Base-by-base conservation (phyloP, 2,113 vertebrate species). In the Albula goreensis region DNA sequence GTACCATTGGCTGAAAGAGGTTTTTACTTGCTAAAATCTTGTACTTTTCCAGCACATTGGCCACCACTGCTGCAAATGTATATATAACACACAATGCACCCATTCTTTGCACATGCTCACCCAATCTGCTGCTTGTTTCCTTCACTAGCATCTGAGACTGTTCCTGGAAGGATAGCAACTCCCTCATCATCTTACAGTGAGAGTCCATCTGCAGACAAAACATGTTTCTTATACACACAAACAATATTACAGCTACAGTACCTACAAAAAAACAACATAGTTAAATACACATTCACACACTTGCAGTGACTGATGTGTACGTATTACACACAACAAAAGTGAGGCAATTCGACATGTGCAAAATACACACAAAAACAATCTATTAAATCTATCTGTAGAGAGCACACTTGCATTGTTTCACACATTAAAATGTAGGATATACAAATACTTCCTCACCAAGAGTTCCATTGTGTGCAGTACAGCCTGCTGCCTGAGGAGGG, bases 41-140 rank as follows among this genome's bases (percentile, higher is more conserved):
- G 31, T 41, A 41, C 31, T 41, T 41, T 41, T 41, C 31, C 31
- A 41, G 31, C 31, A 41, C 31, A 1, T 41, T 41, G 31, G 31
- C 31, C 31, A 49, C 49, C 3, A 50, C 12, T 6, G 49, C 79
- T 81, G 3, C 19, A 81, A 81, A 9, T 22, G 8, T n/a, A 85
- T 9, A 15, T 51, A 52, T 74, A 31, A 31, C 57, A 53, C 57
- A 80, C 41, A 63, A 41, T 11, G 22, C 63, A 1, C 63, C n/a
- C 31, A 52, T 63, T 19, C 82, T 41, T 41, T n/a, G 4, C 31
- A 11, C 84, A 80, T 25, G 31, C 52, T 93, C 93, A 96, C 95
- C 94, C 82, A 96, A 74, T 85, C 88, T 89, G 6, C 89, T 74
- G 87, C 95, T 96, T 51, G 93, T 95, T 90, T 95, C 92, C 85